Percentiles rank a stretch among this genome's conserved stretches.
These are phyloP conservation scores for Pandemis corylana DNA, from an alignment of 2,888 invertebrate species.

Conservation along the genomic window DNA sequence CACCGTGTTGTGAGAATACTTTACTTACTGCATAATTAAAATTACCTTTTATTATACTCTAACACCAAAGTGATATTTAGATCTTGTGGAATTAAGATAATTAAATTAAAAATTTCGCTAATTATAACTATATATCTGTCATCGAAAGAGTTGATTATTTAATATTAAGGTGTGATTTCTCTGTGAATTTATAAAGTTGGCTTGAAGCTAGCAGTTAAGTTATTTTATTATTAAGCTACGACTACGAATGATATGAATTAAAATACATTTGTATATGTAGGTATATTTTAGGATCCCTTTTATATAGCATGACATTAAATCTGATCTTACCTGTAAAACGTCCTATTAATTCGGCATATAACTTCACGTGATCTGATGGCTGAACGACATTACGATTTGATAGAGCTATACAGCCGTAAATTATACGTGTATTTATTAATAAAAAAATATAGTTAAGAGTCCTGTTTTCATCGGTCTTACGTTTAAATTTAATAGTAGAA, in stretches of 20 bases:
- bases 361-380: not conserved
- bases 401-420: not conserved
- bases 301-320: conserved; percentile 8
- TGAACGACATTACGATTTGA: not conserved
- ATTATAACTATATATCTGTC: conserved; percentile 46
- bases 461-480: not conserved
- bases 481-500: not conserved
- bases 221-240: conserved; percentile 22
- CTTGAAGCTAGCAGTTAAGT: conserved; percentile 21
- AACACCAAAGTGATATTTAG: conserved; percentile 74
- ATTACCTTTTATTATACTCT: conserved; percentile 51
- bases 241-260: conserved; percentile 9
- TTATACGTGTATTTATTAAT: not conserved
- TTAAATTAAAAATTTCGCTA: conserved; percentile 48
- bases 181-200: conserved; percentile 16
- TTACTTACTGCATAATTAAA: conserved; percentile 46
- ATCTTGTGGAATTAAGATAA: conserved; percentile 57
- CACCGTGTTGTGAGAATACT: conserved; percentile 41
- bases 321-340: not conserved
- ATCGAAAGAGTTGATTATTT: conserved; percentile 37
- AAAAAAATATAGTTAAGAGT: not conserved
- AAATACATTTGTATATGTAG: conserved; percentile 2
- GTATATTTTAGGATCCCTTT: conserved; percentile 10
- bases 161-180: conserved; percentile 27
- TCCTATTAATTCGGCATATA: not conserved